Base-by-base conservation (phyloP, 2,888 invertebrate species). In the Phytoseiulus persimilis region DNA sequence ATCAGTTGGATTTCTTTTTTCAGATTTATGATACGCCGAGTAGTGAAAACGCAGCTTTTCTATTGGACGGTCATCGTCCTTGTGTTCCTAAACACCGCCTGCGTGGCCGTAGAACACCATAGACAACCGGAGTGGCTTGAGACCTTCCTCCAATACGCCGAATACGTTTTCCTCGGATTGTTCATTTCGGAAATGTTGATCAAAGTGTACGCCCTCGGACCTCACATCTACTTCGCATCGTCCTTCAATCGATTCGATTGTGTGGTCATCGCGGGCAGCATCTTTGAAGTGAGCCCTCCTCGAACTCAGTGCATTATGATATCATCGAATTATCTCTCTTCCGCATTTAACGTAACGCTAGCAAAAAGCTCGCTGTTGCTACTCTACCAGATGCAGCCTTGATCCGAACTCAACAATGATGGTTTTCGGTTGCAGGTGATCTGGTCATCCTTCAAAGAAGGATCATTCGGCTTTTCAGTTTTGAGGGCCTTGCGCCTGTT, bases 161-260 rank as follows among this genome's bases (percentile, higher is more conserved):
- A 99, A 94, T 99, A 96, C 94, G 96, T 97, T 93, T 99, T 99
- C 95, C 95, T 99, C 93, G 97, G 96, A 92, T 95, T 99, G 92
- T 99, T 99, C 94, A 96, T 99, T 95, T 95, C 96, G 94, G 99
- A 99, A 94, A 99, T 99, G 98, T 95, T 97, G 94, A 95, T 99
- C 93, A 99, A 99, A 94, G 96, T 99, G 95, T 99, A 99, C 94
- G 99, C 99, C 91, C 95, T 99, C 93, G 99, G 99, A 92, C 96
- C 97, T 91, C 95, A 98, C 90, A 91, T 90, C 32, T 99, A 99
- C 94, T 99, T 99, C 94, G 98, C 98, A 94, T 99, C 98, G 91
- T 97, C 98, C 92, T 99, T 99, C 95, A 99, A 99, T 94, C 96
- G 98, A 92, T 99, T 99, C 94, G 99, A 99, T 94, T 99, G 99